A percentile compares a stretch with the other conserved stretches of the same genome.
Evolutionary conservation across 2,113 vertebrate species (phyloP).

Genomic region (Seriola aureovittata): DNA sequence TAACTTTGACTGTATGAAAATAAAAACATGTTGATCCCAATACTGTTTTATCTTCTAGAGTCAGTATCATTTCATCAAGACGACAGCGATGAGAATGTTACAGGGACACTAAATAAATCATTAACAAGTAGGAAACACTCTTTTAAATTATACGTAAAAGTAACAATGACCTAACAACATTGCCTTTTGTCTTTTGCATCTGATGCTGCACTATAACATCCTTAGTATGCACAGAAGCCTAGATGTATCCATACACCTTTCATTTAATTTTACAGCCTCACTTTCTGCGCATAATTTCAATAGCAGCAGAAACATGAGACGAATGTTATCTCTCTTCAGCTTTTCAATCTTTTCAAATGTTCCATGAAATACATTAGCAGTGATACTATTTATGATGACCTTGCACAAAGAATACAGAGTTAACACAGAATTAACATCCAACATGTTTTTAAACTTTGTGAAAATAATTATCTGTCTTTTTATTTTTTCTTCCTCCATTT

Average conservation of each 20-base stretch:
- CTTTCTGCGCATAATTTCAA: too few relatives aligned
- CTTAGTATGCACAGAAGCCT: background rate
- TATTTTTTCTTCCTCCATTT: background rate
- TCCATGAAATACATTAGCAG: too few relatives aligned
- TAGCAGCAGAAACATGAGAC: too few relatives aligned
- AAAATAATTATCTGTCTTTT: background rate
- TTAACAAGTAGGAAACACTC: constrained; percentile 33
- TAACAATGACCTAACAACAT: background rate
- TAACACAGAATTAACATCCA: background rate
- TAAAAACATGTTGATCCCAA: background rate
- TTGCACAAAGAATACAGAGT: too few relatives aligned
- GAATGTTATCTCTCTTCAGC: too few relatives aligned
- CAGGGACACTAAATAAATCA: constrained; percentile 7
- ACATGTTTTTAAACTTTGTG: background rate
- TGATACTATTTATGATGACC: too few relatives aligned
- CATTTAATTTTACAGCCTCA: too few relatives aligned
- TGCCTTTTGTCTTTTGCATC: background rate
- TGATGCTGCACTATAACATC: background rate
- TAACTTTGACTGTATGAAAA: background rate
- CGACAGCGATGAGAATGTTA: background rate
- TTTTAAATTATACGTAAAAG: background rate
- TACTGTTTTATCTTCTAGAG: constrained; percentile 7
- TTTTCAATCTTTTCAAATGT: too few relatives aligned
- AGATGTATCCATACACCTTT: too few relatives aligned
- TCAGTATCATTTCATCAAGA: constrained; percentile 2